Percentiles rank a stretch among this genome's conserved stretches.
Conservation (phyloP, 2,113 vertebrate genomes). For the Sorex araneus region DNA sequence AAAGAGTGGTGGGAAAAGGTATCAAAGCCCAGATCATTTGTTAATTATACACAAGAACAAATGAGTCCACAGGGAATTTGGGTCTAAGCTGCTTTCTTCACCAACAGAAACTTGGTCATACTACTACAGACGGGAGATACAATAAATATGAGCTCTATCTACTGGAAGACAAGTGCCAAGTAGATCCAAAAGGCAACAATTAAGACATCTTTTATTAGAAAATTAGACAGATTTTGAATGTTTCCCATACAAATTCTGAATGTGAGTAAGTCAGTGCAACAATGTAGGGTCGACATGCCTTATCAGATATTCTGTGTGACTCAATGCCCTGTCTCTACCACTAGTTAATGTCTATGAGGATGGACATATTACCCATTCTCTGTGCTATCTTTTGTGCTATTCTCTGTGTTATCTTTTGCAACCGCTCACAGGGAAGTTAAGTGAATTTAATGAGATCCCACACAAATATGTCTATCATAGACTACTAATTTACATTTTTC, state of each 20-base stretch:
- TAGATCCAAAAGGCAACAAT: too few relatives aligned
- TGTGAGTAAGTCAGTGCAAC: background rate
- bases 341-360: background rate
- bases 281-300: background rate
- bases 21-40: too few relatives aligned
- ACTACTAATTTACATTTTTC: background rate
- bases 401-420: background rate
- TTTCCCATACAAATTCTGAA: too few relatives aligned
- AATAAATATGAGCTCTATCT: too few relatives aligned
- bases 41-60: background rate
- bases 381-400: too few relatives aligned
- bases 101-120: background rate
- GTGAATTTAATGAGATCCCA: background rate
- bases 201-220: too few relatives aligned
- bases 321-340: background rate
- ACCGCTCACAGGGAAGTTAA: background rate
- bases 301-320: background rate
- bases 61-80: background rate
- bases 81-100: background rate
- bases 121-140: background rate
- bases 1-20: background rate
- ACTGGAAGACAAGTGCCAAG: too few relatives aligned
- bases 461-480: background rate
- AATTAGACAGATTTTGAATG: too few relatives aligned
- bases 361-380: background rate